Evolutionary conservation across 1,140 invertebrate species (phyloP).

Genomic region (Potamilus streckersoni): DNA sequence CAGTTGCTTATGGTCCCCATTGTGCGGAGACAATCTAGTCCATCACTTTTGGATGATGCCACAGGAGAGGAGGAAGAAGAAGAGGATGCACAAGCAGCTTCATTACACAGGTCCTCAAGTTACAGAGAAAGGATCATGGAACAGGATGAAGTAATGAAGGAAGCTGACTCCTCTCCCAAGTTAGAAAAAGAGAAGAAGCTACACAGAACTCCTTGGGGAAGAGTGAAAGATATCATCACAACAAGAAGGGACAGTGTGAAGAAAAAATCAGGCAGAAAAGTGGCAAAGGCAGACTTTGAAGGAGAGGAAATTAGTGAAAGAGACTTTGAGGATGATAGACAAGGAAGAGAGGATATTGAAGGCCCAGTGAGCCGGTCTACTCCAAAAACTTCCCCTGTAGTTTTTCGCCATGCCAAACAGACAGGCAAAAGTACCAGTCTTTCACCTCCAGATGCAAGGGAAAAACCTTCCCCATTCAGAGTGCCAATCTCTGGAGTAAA

Average conservation of each 20-base stretch:
- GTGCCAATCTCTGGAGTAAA: constrained; percentile 57
- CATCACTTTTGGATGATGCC: constrained; percentile 39
- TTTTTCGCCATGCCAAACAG: constrained; percentile 35
- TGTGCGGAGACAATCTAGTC: constrained; percentile 56
- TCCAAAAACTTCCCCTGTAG: constrained; percentile 57
- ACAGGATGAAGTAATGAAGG: constrained; percentile 11
- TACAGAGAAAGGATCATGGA: constrained; percentile 47
- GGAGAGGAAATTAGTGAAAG: constrained; percentile 34
- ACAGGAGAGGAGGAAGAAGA: constrained; percentile 27
- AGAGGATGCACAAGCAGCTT: constrained; percentile 9
- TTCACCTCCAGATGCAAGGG: constrained; percentile 73
- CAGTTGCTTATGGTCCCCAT: constrained; percentile 45
- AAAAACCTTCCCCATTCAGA: constrained; percentile 85
- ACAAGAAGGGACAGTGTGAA: constrained; percentile 77
- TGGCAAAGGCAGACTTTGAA: constrained; percentile 50
- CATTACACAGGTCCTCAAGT: constrained; percentile 51
- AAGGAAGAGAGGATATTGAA: constrained; percentile 26
- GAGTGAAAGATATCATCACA: constrained; percentile 80
- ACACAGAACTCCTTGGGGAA: constrained; percentile 75
- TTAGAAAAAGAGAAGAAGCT: constrained; percentile 47
- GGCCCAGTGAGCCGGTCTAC: constrained; percentile 57
- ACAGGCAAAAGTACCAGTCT: constrained; percentile 71
- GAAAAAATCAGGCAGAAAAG: constrained; percentile 47
- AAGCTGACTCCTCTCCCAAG: constrained; percentile 23
- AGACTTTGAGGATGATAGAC: constrained; percentile 12